Evolutionary conservation across 2,888 invertebrate genomes (phyloP).

Genomic region (Hydropsyche betteni): DNA sequence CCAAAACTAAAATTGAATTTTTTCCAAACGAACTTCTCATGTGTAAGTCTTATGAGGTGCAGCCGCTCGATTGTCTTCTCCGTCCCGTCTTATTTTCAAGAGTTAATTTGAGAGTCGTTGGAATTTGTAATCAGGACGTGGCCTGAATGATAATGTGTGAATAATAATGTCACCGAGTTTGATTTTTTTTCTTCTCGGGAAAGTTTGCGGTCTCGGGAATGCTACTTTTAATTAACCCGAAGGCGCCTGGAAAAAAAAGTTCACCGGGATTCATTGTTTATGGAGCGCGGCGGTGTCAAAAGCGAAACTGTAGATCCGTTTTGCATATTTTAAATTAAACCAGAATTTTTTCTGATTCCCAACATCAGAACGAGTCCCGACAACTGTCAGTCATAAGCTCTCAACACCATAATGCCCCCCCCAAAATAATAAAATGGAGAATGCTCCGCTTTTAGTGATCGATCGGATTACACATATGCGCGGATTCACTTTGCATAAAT

Average conservation of each 20-base stretch:
- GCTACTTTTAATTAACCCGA: slow-evolving; percentile 1
- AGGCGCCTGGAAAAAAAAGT: neutral
- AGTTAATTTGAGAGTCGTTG: slow-evolving; percentile 35
- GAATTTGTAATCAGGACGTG: slow-evolving; percentile 40
- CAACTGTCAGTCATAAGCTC: too few relatives aligned
- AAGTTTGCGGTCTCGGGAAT: neutral
- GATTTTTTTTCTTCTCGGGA: neutral
- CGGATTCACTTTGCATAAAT: slow-evolving; percentile 14
- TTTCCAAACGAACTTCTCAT: neutral
- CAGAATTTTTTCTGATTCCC: too few relatives aligned
- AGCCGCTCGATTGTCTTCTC: slow-evolving; percentile 16
- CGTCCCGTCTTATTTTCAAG: neutral
- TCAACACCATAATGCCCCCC: too few relatives aligned
- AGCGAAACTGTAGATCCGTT: too few relatives aligned
- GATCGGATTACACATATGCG: too few relatives aligned
- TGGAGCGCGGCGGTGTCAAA: too few relatives aligned
- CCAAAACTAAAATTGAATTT: neutral
- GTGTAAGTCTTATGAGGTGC: slow-evolving; percentile 6
- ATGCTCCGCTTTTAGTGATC: too few relatives aligned
- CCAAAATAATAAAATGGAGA: too few relatives aligned
- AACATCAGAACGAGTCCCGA: too few relatives aligned
- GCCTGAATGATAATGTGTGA: slow-evolving; percentile 33
- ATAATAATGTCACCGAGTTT: slow-evolving; percentile 20
- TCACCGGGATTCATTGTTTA: too few relatives aligned
- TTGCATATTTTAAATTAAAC: too few relatives aligned